phyloP scores from a whole-genome alignment of 2,113 vertebrate genomes.

The Astur gentilis region DNA sequence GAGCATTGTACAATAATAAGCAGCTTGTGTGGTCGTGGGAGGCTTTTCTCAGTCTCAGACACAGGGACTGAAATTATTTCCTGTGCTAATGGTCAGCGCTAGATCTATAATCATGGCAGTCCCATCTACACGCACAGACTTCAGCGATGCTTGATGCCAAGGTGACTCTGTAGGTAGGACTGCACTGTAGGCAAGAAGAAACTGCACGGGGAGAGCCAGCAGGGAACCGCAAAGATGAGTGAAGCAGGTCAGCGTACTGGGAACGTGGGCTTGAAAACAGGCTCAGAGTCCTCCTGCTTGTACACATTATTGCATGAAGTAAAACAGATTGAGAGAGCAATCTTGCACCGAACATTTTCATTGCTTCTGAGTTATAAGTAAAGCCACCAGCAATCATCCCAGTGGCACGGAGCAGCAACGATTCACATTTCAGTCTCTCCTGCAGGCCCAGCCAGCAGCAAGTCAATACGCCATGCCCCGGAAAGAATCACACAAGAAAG shows the following conservation, averaged over 20 bases:
- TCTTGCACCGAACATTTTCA: background rate
- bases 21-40: slow-evolving; percentile 44
- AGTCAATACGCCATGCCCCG: background rate
- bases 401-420: rapidly evolving
- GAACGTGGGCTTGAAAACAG: background rate
- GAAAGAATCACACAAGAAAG: background rate
- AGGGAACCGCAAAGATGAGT: background rate
- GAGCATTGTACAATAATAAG: slow-evolving; percentile 35
- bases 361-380: background rate
- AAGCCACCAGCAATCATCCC: background rate
- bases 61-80: background rate
- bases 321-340: background rate
- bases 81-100: background rate
- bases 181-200: background rate
- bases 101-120: background rate
- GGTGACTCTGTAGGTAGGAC: background rate
- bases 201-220: background rate
- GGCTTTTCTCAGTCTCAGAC: background rate
- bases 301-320: background rate
- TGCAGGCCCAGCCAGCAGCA: background rate
- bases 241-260: background rate
- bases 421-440: background rate
- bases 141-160: background rate
- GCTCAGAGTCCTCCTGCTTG: background rate
- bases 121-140: background rate